Conservation (phyloP, 2,888 invertebrate species). For the Alcis repandata region DNA sequence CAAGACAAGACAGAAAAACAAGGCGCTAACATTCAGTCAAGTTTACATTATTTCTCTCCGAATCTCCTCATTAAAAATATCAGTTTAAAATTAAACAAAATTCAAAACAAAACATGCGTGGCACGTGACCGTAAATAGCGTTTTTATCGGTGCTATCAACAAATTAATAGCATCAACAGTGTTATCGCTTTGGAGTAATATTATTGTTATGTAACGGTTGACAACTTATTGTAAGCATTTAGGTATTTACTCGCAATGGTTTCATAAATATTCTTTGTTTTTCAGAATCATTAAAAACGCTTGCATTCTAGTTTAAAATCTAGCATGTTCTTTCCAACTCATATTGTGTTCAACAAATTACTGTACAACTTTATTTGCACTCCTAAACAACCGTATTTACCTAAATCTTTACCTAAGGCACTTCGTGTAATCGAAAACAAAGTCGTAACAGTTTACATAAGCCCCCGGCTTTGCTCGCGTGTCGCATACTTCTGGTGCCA, state of each 20-base stretch:
- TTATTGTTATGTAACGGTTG: constrained; percentile 17
- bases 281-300: too few relatives aligned
- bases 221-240: background rate
- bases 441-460: constrained; percentile 32
- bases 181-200: constrained; percentile 6
- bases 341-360: background rate
- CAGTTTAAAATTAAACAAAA: background rate
- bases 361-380: background rate
- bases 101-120: constrained; percentile 23
- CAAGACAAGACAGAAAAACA: too few relatives aligned
- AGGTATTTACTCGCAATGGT: background rate
- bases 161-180: constrained; percentile 26
- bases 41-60: background rate
- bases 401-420: background rate
- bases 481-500: constrained; percentile 33
- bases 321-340: too few relatives aligned
- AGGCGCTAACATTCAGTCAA: too few relatives aligned
- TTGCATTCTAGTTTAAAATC: too few relatives aligned
- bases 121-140: constrained; percentile 34
- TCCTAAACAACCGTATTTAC: background rate
- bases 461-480: constrained; percentile 36
- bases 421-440: constrained; percentile 27
- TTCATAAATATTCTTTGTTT: background rate
- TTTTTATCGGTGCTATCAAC: constrained; percentile 39
- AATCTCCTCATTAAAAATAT: background rate